Base-by-base conservation (phyloP, 2,797 vertebrate species). In the Ptychadena robeensis region DNA sequence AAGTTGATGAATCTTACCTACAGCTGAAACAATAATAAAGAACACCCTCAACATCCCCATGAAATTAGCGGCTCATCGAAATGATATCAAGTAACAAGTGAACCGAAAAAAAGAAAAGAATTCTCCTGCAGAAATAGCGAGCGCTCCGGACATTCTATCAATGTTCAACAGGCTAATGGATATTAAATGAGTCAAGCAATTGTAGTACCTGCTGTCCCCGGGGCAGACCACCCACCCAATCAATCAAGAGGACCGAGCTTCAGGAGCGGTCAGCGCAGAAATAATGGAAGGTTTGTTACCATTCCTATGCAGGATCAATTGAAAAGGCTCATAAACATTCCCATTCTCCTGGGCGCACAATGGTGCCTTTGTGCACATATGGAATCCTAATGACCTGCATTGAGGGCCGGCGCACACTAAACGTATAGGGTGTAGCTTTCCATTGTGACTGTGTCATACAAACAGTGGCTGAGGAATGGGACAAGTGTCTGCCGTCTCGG, bases 151-250 rank as follows among this genome's bases (percentile, higher is more conserved):
- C 40, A 25, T 34, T 22, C 25, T 27, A 40, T 35, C 67, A 69
- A 69, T 71, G 69, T 73, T 40, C 66, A 31, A 48, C 27, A 30
- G 34, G 34, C 67, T 80, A 80, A 64, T 72, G 68, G 79, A 32
- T 72, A 69, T 35, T 59, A 71, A 82, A 76, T 77, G 35, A 78
- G 67, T 31, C 48, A 32, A 12, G 28, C 75, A 77, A 77, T 82
- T 72, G 59, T 65, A 27, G 34, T 73, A 78, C 81, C 81, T 78
- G 81, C 31, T 48, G 68, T 61, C 57, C 48, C 59, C 25, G 3
- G 63, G 81, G 67, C 3, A 73, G 74, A 82, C 80, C 80, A 82
- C 80, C 81, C 81, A 83, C 37, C 74, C 73, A 72, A 77, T 83
- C 67, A 78, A 83, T 72, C 81, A 72, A 67, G 37, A 27, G 38